Conservation (phyloP, 2,113 vertebrate genomes). For the Dromiciops gliroides region DNA sequence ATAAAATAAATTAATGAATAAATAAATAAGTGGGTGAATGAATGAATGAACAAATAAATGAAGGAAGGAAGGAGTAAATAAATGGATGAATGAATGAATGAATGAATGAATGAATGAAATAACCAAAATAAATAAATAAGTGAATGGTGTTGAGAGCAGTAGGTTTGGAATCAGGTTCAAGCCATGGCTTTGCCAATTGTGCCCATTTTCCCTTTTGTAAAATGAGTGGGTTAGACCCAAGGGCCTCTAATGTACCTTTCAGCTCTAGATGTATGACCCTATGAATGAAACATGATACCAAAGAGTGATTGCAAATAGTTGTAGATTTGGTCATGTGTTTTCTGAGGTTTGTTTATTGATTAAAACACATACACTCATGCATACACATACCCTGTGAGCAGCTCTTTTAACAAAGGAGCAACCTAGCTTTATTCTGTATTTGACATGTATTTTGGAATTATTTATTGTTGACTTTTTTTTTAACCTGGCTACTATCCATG, state of each 20-base stretch:
- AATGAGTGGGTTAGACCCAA: not conserved
- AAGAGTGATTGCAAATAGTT: not conserved
- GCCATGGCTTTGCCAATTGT: not conserved
- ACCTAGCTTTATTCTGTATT: not conserved
- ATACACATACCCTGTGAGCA: not conserved
- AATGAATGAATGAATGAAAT: no score
- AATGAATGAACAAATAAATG: not conserved
- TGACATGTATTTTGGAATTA: not conserved
- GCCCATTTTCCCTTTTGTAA: not conserved
- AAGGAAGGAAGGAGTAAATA: not conserved
- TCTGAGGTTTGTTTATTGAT: not conserved
- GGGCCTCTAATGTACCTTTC: not conserved
- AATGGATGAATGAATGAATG: not conserved
- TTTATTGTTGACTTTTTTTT: not conserved
- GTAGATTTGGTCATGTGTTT: not conserved
- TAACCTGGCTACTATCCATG: not conserved
- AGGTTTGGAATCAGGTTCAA: not conserved
- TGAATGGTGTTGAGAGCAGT: not conserved
- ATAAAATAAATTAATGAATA: not conserved
- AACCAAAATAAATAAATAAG: no score
- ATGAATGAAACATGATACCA: not conserved
- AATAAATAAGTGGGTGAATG: not conserved
- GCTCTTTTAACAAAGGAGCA: not conserved
- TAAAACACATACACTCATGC: no score
- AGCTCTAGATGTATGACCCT: not conserved